phyloP scores from a whole-genome alignment of 1,140 invertebrate species.

The Aphaenogaster ashmeadi region DNA sequence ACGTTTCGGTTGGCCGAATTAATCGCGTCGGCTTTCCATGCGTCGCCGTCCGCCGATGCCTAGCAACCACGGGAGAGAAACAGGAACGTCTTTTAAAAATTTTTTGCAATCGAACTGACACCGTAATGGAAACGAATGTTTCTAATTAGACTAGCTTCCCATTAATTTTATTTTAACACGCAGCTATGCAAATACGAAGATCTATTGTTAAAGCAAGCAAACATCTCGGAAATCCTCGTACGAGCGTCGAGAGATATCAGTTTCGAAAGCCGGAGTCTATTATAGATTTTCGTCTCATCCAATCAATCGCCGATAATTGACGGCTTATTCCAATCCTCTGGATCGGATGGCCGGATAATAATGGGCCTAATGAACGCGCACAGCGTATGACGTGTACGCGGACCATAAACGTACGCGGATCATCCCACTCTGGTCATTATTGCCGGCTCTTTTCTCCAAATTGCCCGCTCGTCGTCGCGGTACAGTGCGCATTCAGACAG shows the following conservation, averaged over 20 bases:
- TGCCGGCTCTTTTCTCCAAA: conserved; percentile 61
- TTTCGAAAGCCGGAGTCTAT: conserved; percentile 2
- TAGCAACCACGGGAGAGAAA: neutral
- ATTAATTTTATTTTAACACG: too few species aligned
- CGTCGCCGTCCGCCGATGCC: neutral
- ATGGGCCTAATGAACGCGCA: conserved; percentile 7
- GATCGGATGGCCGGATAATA: neutral
- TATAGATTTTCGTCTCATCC: neutral
- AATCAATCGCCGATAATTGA: conserved; percentile 32
- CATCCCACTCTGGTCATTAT: conserved; percentile 19
- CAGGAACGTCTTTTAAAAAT: neutral
- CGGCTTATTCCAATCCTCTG: neutral
- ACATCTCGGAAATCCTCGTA: neutral
- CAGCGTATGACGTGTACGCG: conserved; percentile 37
- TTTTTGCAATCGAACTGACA: neutral
- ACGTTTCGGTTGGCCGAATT: conserved; percentile 22
- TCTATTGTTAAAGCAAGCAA: neutral
- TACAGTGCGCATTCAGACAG: conserved; percentile 56
- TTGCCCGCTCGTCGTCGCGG: conserved; percentile 58
- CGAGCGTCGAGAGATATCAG: neutral
- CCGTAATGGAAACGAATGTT: neutral
- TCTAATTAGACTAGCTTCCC: neutral
- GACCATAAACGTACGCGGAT: conserved; percentile 47
- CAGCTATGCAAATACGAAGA: neutral
- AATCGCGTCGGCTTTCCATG: neutral